These are phyloP conservation scores for Heliconius aoede DNA, from an alignment of 2,888 invertebrate genomes.

Conservation along the genomic window DNA sequence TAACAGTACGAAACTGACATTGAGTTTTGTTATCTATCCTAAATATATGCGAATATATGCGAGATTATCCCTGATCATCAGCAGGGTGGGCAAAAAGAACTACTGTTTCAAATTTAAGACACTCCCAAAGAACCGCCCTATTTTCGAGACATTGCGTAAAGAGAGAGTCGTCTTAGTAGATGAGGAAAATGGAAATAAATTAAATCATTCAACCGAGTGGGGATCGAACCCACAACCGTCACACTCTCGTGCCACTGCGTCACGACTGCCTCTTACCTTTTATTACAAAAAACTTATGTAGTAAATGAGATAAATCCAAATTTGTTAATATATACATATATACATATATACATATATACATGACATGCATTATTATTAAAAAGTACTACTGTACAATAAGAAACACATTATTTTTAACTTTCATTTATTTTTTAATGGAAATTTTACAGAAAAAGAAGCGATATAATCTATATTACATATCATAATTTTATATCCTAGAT, in stretches of 20 bases:
- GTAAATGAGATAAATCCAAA: neutral
- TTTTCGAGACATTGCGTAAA: neutral
- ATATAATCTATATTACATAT: slow-evolving; percentile 5
- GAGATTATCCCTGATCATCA: too few species aligned
- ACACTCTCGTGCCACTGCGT: too few species aligned
- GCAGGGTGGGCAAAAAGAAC: too few species aligned
- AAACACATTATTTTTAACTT: slow-evolving; percentile 4
- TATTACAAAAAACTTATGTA: neutral
- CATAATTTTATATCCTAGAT: neutral
- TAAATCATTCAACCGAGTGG: neutral
- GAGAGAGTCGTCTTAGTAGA: too few species aligned
- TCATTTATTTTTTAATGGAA: slow-evolving; percentile 5
- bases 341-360: neutral
- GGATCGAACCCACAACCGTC: neutral
- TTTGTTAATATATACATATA: neutral
- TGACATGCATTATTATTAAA: neutral
- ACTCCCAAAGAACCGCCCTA: neutral
- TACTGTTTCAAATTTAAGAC: neutral
- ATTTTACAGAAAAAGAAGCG: neutral
- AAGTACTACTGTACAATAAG: neutral
- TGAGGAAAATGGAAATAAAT: neutral
- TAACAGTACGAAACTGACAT: too few species aligned
- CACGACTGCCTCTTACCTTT: neutral
- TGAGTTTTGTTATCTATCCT: too few species aligned
- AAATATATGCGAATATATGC: too few species aligned